A percentile compares a stretch with the other conserved stretches of the same genome.
These are phyloP conservation scores for Actinernus sp. DNA, from an alignment of 92 coral and sea anemone genomes.

Conservation along the genomic window DNA sequence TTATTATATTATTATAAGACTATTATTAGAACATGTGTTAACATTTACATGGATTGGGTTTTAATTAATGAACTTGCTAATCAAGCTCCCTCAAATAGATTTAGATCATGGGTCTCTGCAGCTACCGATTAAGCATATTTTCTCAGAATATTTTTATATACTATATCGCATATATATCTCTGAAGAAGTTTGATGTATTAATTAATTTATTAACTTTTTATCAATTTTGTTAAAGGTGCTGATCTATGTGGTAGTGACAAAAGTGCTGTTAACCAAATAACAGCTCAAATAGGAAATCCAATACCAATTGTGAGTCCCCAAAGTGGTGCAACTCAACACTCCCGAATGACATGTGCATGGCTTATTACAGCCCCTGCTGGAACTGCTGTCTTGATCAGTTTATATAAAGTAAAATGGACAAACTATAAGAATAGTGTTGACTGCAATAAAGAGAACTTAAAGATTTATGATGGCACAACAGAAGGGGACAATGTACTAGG, in stretches of 20 bases:
- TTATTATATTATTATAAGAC: too few species aligned
- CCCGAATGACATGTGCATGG: slow-evolving; percentile 48
- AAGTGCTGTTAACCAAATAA: slow-evolving; percentile 9
- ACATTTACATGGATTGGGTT: too few species aligned
- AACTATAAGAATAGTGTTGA: not conserved
- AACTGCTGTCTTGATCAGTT: slow-evolving; percentile 3
- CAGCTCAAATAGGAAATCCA: not conserved
- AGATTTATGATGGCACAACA: slow-evolving; percentile 30
- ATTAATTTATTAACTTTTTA: too few species aligned
- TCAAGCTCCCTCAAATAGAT: too few species aligned
- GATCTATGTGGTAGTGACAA: slow-evolving; percentile 15
- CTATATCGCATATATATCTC: too few species aligned
- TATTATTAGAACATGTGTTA: too few species aligned
- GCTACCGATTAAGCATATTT: too few species aligned
- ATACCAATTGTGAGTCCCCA: not conserved
- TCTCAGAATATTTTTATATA: too few species aligned
- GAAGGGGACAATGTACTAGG: slow-evolving; percentile 17
- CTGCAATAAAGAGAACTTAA: slow-evolving; percentile 14
- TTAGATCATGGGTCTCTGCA: too few species aligned
- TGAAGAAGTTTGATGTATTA: too few species aligned
- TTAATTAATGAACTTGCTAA: too few species aligned
- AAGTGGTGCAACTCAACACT: not conserved
- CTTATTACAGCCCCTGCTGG: slow-evolving; percentile 59
- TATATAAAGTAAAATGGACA: not conserved
- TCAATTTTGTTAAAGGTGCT: not conserved